A percentile compares a stretch with the other conserved stretches of the same genome.
Evolutionary conservation across 2,113 vertebrate species (phyloP).

Genomic region (Psilopogon haemacephalus): DNA sequence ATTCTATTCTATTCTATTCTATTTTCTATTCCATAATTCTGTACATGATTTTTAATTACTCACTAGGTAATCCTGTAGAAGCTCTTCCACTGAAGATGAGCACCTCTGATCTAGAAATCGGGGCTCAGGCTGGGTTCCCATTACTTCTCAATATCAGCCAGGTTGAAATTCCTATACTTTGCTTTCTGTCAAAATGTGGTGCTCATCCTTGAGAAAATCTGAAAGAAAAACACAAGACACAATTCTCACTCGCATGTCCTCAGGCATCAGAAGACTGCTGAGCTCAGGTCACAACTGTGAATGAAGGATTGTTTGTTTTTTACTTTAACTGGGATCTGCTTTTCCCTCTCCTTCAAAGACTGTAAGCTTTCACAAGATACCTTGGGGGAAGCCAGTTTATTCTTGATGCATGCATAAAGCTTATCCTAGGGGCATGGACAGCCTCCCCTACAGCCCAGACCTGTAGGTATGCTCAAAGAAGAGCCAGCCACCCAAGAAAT

Average conservation of each 20-base stretch:
- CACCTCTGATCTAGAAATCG: not conserved
- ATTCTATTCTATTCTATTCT: too few relatives aligned
- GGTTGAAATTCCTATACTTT: not conserved
- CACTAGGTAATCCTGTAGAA: not conserved
- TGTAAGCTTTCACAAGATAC: not conserved
- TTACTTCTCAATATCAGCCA: not conserved
- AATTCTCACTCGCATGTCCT: not conserved
- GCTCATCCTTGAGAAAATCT: not conserved
- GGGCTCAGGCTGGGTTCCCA: not conserved
- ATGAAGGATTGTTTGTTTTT: not conserved
- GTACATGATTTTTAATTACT: not conserved
- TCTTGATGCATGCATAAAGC: not conserved
- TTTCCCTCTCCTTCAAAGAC: not conserved
- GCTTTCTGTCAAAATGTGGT: not conserved
- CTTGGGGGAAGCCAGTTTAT: not conserved
- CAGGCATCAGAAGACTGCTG: not conserved
- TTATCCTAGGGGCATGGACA: not conserved
- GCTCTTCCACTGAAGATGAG: not conserved
- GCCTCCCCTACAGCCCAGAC: not conserved
- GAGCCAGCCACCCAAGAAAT: not conserved
- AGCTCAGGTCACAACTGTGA: not conserved
- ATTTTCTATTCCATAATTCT: too few relatives aligned
- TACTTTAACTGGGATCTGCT: not conserved
- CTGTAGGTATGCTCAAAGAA: not conserved
- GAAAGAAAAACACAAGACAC: not conserved